Conservation (phyloP, 2,113 vertebrate species). For the Crotophaga sulcirostris region DNA sequence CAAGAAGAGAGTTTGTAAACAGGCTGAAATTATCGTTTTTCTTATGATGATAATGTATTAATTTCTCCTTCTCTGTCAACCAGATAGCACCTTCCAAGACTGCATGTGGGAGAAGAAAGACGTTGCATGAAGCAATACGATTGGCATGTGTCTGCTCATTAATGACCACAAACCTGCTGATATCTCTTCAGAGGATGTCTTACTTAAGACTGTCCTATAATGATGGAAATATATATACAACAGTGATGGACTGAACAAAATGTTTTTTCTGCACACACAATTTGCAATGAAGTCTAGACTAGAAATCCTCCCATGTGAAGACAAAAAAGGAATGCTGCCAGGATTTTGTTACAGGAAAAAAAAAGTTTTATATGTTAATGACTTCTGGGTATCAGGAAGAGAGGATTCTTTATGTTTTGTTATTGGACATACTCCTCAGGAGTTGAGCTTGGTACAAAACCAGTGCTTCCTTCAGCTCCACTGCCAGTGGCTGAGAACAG, state of each 20-base stretch:
- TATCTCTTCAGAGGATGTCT: background rate
- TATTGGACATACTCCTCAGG: background rate
- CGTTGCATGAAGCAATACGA: background rate
- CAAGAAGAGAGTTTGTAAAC: background rate
- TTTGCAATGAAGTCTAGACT: background rate
- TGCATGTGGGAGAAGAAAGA: background rate
- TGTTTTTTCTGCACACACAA: background rate
- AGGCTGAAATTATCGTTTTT: background rate
- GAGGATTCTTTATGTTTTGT: background rate
- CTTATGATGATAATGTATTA: background rate
- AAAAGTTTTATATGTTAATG: background rate
- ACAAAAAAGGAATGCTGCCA: background rate
- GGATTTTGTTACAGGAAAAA: background rate
- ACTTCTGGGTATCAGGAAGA: background rate
- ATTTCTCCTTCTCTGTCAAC: background rate
- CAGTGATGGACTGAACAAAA: background rate
- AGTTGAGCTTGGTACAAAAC: slow-evolving; percentile 85
- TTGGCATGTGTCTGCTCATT: background rate
- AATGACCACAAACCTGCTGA: background rate
- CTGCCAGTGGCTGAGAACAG: background rate
- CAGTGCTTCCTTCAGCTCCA: background rate
- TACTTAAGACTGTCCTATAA: background rate
- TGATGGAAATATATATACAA: background rate
- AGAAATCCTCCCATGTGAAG: background rate
- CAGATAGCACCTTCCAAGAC: background rate